Base-by-base conservation (phyloP, 2,888 invertebrate species). In the Catocala fraxini region DNA sequence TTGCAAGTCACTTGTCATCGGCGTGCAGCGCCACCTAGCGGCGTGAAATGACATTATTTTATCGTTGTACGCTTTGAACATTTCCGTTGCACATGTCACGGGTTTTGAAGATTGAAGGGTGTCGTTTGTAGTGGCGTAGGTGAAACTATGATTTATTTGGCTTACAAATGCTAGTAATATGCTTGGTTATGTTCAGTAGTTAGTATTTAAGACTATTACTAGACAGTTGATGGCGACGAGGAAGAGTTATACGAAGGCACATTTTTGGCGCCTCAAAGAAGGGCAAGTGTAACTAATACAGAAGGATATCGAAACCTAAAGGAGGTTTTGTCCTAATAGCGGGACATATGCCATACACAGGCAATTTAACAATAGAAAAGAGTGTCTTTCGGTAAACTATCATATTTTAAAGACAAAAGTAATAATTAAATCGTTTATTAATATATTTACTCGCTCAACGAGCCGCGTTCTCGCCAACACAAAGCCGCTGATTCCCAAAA, bases 1-100 rank as follows among this genome's bases (percentile, higher is more conserved):
- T 66, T 77, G 67, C 80, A 75, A 77, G 78, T 84, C 84, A 86
- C 88, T 85, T 82, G 87, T 82, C 83, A 79, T 68, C 63, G 33
- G 54, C 63, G 70, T 65, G 70, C 59, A 54, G 68, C 74, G 70
- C 78, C 73, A 73, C 75, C 73, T 75, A 59, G 65, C 63, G 62
- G 59, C 49, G 48, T 48, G 60, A 51, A 61, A 63, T 72, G 53
- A 61, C 65, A 64, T 67, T 69, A 72, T 73, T 74, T 68, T 67
- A 70, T 68, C 68, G 62, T 62, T 54, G 45, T 42, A 46, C 43
- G 25, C 9, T 46, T 48, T 1, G 33, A 48, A 48, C 65, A 73
- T 73, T 78, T 71, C 73, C 70, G 67, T 10, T 6, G 13, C 46
- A 54, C 13, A 46, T 45, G 34, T 15, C 12, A 10, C 25, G 10